Evolutionary conservation across 2,888 invertebrate genomes (phyloP).

Genomic region (Lepidonotus clava): DNA sequence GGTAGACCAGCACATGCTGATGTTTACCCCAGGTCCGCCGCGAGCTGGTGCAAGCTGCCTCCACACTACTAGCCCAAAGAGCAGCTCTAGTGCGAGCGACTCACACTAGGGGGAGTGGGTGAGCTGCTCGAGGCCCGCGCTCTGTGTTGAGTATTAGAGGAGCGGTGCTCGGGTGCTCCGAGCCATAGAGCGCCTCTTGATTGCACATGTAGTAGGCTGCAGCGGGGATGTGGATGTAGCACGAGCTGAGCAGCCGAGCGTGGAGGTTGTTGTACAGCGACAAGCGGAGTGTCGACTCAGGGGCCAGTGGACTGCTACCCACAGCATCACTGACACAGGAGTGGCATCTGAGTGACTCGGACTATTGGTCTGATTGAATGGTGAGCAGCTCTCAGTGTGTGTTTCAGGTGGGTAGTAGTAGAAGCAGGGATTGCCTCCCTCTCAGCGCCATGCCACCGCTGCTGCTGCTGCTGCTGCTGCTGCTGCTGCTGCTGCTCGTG

Average conservation of each 20-base stretch:
- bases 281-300: neutral
- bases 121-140: neutral
- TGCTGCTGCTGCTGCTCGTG: neutral
- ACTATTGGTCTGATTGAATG: neutral
- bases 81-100: neutral
- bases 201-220: constrained; percentile 14
- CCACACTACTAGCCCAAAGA: too few relatives aligned
- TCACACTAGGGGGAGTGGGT: constrained; percentile 16
- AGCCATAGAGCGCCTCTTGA: neutral
- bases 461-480: constrained; percentile 2
- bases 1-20: constrained; percentile 29
- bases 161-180: neutral
- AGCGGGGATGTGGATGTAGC: neutral
- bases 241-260: constrained; percentile 9
- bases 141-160: constrained; percentile 10
- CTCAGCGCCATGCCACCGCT: neutral
- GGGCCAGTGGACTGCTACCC: neutral
- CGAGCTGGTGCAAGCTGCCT: neutral
- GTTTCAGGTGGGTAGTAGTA: neutral
- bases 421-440: constrained; percentile 18
- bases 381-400: neutral
- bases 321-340: neutral
- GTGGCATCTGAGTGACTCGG: neutral
- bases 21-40: constrained; percentile 21
- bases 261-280: neutral